Conservation (phyloP, 2,797 vertebrate species). For the Pipistrellus kuhlii region DNA sequence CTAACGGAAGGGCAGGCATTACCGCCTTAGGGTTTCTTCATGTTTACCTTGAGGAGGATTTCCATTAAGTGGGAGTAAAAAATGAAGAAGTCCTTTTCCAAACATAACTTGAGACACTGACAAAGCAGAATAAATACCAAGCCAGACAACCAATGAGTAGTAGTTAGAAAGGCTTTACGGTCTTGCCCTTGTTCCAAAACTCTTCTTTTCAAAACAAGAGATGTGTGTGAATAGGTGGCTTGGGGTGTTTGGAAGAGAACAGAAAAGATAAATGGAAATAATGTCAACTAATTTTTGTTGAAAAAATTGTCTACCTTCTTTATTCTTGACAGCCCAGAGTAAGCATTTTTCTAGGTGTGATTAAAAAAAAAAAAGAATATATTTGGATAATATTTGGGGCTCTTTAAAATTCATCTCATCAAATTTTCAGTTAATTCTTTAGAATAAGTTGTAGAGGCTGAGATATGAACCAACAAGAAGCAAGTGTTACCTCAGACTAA, state of each 20-base stretch:
- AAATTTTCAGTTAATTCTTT: background rate
- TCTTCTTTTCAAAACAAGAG: slow-evolving; percentile 1
- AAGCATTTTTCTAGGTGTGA: background rate
- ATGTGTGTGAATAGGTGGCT: background rate
- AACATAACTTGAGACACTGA: slow-evolving; percentile 27
- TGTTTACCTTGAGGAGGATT: background rate
- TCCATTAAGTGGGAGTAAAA: slow-evolving; percentile 14
- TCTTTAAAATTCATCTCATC: slow-evolving; percentile 6
- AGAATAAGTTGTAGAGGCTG: background rate
- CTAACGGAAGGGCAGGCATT: background rate
- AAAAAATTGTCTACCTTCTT: background rate
- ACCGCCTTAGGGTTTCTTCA: background rate
- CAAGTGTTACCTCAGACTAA: background rate
- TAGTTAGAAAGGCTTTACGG: background rate
- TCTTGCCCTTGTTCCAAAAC: background rate
- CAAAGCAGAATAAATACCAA: slow-evolving; percentile 31
- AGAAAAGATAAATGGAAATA: background rate
- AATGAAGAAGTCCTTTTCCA: slow-evolving; percentile 42
- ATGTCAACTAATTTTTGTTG: background rate
- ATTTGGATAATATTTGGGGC: background rate
- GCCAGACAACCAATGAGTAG: background rate
- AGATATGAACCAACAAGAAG: background rate
- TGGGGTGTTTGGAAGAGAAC: background rate
- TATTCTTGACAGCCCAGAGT: background rate
- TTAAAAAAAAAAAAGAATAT: background rate